phyloP scores from a whole-genome alignment of 2,888 invertebrate genomes.

The Drosophila diplacantha region DNA sequence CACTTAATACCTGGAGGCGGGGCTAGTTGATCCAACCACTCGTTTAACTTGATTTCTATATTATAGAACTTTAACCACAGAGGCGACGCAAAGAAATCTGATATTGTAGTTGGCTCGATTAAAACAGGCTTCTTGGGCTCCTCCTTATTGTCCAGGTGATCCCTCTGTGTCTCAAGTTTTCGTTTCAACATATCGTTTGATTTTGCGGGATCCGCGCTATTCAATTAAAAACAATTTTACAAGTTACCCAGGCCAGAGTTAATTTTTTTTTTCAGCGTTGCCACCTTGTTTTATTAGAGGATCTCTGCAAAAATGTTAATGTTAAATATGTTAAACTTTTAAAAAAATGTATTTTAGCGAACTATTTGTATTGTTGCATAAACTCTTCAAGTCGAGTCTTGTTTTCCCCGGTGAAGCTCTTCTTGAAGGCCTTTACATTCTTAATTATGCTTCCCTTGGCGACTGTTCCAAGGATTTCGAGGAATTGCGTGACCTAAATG shows the following conservation, averaged over 20 bases:
- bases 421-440: slow-evolving; percentile 75
- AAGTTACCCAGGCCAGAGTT: slow-evolving; percentile 1
- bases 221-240: background rate
- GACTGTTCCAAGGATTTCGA: slow-evolving; percentile 79
- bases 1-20: slow-evolving; percentile 53
- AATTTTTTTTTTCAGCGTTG: background rate
- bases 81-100: slow-evolving; percentile 45
- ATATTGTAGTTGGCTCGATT: slow-evolving; percentile 3
- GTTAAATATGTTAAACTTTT: slow-evolving; percentile 5
- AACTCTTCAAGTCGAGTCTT: slow-evolving; percentile 54
- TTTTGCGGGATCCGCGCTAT: background rate
- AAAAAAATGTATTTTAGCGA: slow-evolving; percentile 15
- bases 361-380: slow-evolving; percentile 26
- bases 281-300: background rate
- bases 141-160: slow-evolving; percentile 1
- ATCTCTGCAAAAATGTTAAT: background rate
- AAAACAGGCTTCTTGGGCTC: slow-evolving; percentile 8
- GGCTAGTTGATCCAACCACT: slow-evolving; percentile 20
- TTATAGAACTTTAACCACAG: slow-evolving; percentile 72
- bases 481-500: slow-evolving; percentile 79
- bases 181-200: slow-evolving; percentile 51
- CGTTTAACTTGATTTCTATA: slow-evolving; percentile 69
- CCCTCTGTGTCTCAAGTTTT: slow-evolving; percentile 36
- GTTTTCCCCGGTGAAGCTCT: slow-evolving; percentile 50
- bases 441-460: slow-evolving; percentile 78